Evolutionary conservation across 1,140 invertebrate genomes (phyloP).

Genomic region (Drosophila simulans): DNA sequence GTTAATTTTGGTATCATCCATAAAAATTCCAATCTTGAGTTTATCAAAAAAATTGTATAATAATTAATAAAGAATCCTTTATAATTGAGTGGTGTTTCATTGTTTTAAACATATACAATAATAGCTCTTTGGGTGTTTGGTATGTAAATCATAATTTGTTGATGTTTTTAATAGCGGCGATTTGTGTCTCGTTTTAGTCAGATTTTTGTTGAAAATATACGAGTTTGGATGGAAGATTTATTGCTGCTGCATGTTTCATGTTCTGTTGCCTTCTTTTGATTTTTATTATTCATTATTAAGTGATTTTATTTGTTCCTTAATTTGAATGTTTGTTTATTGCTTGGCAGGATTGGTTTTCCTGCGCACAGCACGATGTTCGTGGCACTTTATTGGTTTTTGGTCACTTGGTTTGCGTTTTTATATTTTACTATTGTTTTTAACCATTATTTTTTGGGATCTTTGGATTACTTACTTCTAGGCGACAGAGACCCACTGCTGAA

Average conservation of each 20-base stretch:
- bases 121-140: background rate
- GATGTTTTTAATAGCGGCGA: background rate
- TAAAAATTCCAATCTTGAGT: background rate
- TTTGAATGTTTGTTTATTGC: background rate
- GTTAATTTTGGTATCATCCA: background rate
- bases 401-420: background rate
- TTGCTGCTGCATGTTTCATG: background rate
- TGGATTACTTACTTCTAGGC: slow-evolving; percentile 80
- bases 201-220: background rate
- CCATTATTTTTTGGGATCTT: background rate
- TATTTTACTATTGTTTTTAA: background rate
- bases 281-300: background rate
- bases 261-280: too few relatives aligned
- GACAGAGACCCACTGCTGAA: slow-evolving; percentile 73
- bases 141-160: slow-evolving; percentile 7
- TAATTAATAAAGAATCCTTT: background rate
- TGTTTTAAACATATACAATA: background rate
- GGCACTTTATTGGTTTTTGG: background rate
- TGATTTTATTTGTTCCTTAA: background rate
- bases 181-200: background rate
- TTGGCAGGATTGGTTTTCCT: slow-evolving; percentile 1
- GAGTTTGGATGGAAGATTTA: background rate
- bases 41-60: background rate
- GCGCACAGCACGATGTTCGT: background rate
- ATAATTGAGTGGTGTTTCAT: background rate